A percentile compares a stretch with the other conserved stretches of the same genome.
These are phyloP conservation scores for Ochropleura leucogaster DNA, from an alignment of 2,888 invertebrate species.

Conservation along the genomic window DNA sequence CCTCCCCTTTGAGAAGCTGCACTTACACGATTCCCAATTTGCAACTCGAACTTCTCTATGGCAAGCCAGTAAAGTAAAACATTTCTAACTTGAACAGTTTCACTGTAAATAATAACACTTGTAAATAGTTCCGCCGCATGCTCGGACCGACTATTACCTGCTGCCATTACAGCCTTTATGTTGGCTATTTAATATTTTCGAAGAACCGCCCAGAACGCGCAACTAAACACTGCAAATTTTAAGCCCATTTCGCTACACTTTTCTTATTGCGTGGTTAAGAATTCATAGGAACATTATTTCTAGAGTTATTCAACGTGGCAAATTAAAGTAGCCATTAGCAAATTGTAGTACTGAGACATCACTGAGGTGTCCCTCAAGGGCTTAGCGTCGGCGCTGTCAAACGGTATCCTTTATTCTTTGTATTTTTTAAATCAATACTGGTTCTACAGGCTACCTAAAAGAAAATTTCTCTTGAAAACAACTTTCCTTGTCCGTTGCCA, in stretches of 20 bases:
- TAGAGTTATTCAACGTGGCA: background rate
- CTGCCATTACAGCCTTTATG: slow-evolving; percentile 60
- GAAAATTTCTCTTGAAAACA: slow-evolving; percentile 46
- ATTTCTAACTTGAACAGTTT: slow-evolving; percentile 47
- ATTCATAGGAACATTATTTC: slow-evolving; percentile 3
- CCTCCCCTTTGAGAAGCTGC: slow-evolving; percentile 24
- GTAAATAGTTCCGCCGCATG: slow-evolving; percentile 48
- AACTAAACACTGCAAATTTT: slow-evolving; percentile 37
- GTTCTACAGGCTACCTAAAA: slow-evolving; percentile 21
- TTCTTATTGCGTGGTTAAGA: slow-evolving; percentile 13
- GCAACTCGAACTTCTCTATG: slow-evolving; percentile 35
- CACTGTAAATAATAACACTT: slow-evolving; percentile 56
- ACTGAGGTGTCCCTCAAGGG: slow-evolving; percentile 12
- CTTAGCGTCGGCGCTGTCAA: background rate
- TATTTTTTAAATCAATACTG: slow-evolving; percentile 1
- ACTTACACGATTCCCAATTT: slow-evolving; percentile 39
- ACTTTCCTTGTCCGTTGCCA: slow-evolving; percentile 60
- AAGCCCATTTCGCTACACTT: slow-evolving; percentile 34
- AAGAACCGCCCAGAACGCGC: slow-evolving; percentile 45
- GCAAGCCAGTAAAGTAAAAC: slow-evolving; percentile 35
- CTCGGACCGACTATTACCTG: slow-evolving; percentile 47
- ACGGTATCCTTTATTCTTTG: background rate
- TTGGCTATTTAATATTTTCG: slow-evolving; percentile 57
- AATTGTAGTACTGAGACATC: slow-evolving; percentile 23
- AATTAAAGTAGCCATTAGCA: slow-evolving; percentile 4